Conservation (phyloP, 2,888 invertebrate genomes). For the Germaria angustata region DNA sequence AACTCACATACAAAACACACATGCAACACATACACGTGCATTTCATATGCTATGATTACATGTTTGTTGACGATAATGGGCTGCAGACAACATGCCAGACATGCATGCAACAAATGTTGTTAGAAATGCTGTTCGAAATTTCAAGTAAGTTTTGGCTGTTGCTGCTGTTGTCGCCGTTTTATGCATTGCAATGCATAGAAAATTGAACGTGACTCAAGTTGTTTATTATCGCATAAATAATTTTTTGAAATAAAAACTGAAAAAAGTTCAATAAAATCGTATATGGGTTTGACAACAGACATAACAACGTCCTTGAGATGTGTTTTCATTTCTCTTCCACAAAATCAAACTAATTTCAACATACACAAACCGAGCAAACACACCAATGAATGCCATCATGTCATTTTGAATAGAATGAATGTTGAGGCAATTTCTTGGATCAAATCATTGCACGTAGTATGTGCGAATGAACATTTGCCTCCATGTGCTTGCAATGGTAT, state of each 20-base stretch:
- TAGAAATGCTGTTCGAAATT: conserved; percentile 62
- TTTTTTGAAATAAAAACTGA: conserved; percentile 17
- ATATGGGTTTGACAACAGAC: conserved; percentile 59
- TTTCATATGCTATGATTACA: not conserved
- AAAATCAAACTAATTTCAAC: conserved; percentile 15
- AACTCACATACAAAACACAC: no score
- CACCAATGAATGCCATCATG: conserved; percentile 36
- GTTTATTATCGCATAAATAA: conserved; percentile 49
- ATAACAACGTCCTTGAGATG: conserved; percentile 64
- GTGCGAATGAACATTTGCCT: not conserved
- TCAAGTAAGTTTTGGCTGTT: conserved; percentile 46
- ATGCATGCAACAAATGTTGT: conserved; percentile 65
- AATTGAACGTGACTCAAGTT: conserved; percentile 66
- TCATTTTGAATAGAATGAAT: conserved; percentile 19
- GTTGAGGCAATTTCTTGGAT: conserved; percentile 16
- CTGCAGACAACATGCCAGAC: conserved; percentile 64
- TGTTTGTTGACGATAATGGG: conserved; percentile 56
- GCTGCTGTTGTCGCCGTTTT: conserved; percentile 11
- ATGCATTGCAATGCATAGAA: conserved; percentile 54
- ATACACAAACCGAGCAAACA: not conserved
- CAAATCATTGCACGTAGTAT: not conserved
- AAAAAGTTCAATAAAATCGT: conserved; percentile 59
- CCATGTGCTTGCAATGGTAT: no score
- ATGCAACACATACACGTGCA: not conserved
- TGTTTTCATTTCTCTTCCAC: conserved; percentile 52